A percentile compares a stretch with the other conserved stretches of the same genome.
Conservation (phyloP, 2,888 invertebrate species). For the Noctua janthe region DNA sequence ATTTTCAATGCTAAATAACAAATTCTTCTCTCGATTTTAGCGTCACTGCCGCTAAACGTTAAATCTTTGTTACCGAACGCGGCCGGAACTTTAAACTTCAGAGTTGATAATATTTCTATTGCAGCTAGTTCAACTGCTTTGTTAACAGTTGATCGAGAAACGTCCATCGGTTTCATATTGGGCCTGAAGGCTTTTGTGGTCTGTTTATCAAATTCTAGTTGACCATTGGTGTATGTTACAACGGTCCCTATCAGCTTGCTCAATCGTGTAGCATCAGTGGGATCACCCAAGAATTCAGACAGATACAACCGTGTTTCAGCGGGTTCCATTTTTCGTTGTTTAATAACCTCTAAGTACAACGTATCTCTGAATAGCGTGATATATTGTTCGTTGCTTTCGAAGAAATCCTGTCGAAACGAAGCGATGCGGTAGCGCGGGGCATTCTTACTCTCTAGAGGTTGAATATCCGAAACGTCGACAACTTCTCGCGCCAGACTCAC, state of each 20-base stretch:
- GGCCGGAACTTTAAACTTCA: slow-evolving; percentile 43
- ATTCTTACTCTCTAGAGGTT: neutral
- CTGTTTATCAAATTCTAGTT: slow-evolving; percentile 27
- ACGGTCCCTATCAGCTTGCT: neutral
- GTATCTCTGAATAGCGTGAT: neutral
- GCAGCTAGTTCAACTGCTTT: slow-evolving; percentile 41
- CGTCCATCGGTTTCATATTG: slow-evolving; percentile 19
- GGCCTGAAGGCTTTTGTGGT: neutral
- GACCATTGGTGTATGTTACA: slow-evolving; percentile 11
- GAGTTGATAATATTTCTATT: slow-evolving; percentile 14
- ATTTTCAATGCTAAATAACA: neutral
- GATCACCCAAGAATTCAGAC: neutral
- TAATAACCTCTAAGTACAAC: neutral
- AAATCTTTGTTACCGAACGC: slow-evolving; percentile 60
- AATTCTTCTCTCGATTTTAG: slow-evolving; percentile 19
- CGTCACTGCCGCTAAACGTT: slow-evolving; percentile 27
- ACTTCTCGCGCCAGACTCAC: slow-evolving; percentile 43
- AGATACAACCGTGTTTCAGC: slow-evolving; percentile 17
- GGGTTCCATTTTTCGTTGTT: neutral
- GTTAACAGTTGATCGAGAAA: slow-evolving; percentile 23
- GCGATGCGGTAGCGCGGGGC: neutral
- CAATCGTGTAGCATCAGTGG: neutral
- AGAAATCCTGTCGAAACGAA: neutral
- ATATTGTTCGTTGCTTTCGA: neutral
- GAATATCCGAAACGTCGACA: slow-evolving; percentile 31